Evolutionary conservation across 2,797 vertebrate genomes (phyloP).

Genomic region (Percopsis omiscomaycus): DNA sequence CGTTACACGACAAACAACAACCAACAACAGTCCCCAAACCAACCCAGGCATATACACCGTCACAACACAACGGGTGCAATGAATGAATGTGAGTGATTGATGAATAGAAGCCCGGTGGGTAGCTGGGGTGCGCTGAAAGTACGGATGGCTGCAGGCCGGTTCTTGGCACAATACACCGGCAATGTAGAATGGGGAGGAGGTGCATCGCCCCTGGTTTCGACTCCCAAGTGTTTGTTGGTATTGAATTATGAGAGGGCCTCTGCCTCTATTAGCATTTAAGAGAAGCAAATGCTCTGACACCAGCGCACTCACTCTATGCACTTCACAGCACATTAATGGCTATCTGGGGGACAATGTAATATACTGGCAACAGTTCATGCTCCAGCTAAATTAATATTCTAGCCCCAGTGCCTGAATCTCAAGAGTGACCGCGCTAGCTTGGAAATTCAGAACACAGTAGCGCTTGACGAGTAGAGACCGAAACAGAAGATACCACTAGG

Average conservation of each 20-base stretch:
- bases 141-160: too few relatives aligned
- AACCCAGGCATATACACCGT: too few relatives aligned
- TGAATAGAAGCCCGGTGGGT: too few relatives aligned
- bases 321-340: constrained; percentile 19
- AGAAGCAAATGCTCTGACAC: constrained; percentile 1
- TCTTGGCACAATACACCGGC: too few relatives aligned
- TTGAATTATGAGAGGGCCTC: constrained; percentile 22
- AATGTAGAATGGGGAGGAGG: too few relatives aligned
- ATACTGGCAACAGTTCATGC: constrained; percentile 6
- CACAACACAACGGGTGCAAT: too few relatives aligned
- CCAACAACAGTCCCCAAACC: too few relatives aligned
- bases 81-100: too few relatives aligned
- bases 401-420: not conserved
- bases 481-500: constrained; percentile 30
- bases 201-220: too few relatives aligned
- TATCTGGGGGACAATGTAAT: constrained; percentile 17
- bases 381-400: constrained; percentile 25
- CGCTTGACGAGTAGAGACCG: constrained; percentile 37
- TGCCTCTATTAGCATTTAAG: constrained; percentile 21
- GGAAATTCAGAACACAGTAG: constrained; percentile 35
- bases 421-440: constrained; percentile 26
- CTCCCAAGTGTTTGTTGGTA: constrained; percentile 3
- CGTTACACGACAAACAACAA: too few relatives aligned
- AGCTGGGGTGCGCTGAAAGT: too few relatives aligned
- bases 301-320: constrained; percentile 2